A percentile compares a stretch with the other conserved stretches of the same genome.
phyloP scores from a whole-genome alignment of 2,113 vertebrate species.

The Ahaetulla prasina region DNA sequence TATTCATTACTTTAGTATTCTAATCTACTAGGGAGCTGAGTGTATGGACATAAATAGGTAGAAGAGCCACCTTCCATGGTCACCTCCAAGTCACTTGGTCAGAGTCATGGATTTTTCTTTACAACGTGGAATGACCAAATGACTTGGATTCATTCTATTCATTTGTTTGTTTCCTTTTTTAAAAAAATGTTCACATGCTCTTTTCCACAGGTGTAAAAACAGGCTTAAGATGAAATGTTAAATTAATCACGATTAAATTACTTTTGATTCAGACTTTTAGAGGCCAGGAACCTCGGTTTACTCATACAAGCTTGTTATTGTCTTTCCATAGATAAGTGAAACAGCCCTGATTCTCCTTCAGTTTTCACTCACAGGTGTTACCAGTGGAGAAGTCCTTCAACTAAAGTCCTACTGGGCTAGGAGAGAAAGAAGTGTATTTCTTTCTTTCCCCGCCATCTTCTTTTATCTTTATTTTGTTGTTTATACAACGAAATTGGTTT shows the following conservation, averaged over 20 bases:
- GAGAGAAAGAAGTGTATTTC: too few species aligned
- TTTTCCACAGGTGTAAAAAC: background rate
- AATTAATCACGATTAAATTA: background rate
- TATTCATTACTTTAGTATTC: background rate
- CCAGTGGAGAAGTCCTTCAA: background rate
- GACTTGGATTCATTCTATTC: background rate
- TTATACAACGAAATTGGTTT: too few species aligned
- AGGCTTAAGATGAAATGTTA: background rate
- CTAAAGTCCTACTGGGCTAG: background rate
- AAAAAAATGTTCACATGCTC: background rate
- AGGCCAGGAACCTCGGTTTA: background rate
- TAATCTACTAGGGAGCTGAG: background rate
- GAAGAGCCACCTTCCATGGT: background rate
- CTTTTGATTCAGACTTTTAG: background rate
- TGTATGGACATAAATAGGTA: background rate
- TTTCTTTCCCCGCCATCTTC: background rate
- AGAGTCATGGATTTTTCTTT: background rate
- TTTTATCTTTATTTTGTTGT: background rate
- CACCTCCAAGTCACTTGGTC: background rate
- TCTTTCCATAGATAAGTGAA: background rate
- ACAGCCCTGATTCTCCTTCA: background rate
- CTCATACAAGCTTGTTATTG: background rate
- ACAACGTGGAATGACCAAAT: background rate
- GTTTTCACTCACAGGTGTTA: background rate
- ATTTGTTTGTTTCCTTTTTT: background rate